A percentile compares a stretch with the other conserved stretches of the same genome.
Evolutionary conservation across 2,113 vertebrate genomes (phyloP).

Genomic region (Turnix velox): DNA sequence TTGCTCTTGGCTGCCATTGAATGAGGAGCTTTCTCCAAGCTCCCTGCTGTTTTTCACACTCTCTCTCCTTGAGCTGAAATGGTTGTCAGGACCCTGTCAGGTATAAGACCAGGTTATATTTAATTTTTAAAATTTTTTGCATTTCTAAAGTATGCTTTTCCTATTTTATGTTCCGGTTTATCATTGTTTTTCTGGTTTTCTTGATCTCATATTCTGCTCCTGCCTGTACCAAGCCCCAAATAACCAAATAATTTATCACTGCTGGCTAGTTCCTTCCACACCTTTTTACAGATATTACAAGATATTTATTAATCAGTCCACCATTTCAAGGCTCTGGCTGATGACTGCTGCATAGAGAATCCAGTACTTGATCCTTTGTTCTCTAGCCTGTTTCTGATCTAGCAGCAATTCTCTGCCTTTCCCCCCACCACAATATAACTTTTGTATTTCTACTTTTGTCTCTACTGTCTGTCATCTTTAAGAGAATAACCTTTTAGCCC

Average conservation of each 20-base stretch:
- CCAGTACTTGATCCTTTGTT: neutral
- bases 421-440: rapidly evolving
- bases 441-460: neutral
- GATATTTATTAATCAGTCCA: neutral
- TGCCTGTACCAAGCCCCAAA: neutral
- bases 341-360: neutral
- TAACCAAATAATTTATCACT: neutral
- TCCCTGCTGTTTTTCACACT: neutral
- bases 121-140: neutral
- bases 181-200: neutral
- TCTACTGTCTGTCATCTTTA: neutral
- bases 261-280: neutral
- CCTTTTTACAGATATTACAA: neutral
- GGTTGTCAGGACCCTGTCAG: neutral
- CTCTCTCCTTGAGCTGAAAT: neutral
- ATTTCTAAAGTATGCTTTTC: neutral
- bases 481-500: neutral
- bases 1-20: neutral
- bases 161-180: neutral
- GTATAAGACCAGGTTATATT: neutral
- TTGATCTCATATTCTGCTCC: neutral
- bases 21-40: neutral
- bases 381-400: neutral
- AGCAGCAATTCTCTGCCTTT: neutral
- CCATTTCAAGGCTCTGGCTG: neutral